phyloP scores from a whole-genome alignment of 2,113 vertebrate genomes.

The Pantherophis guttatus region DNA sequence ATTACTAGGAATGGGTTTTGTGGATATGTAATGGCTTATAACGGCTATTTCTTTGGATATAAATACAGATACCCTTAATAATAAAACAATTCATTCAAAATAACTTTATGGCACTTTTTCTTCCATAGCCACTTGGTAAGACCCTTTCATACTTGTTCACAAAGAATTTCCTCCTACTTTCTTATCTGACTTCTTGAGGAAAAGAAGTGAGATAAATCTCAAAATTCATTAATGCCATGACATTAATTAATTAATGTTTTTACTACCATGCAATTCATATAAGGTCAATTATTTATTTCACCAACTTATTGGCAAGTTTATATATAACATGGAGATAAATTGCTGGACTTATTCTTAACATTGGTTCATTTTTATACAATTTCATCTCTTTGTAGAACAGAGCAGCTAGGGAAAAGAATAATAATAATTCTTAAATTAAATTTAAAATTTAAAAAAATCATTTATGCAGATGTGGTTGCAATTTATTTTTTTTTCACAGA shows the following conservation, averaged over 20 bases:
- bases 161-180: neutral
- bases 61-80: neutral
- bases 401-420: neutral
- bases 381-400: neutral
- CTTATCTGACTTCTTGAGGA: neutral
- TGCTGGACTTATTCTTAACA: neutral
- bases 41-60: neutral
- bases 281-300: neutral
- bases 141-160: constrained; percentile 2
- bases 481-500: neutral
- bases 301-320: neutral
- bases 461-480: neutral
- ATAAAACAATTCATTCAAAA: neutral
- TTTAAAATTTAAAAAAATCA: neutral
- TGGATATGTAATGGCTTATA: neutral
- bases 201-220: neutral
- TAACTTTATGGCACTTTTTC: neutral
- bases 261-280: neutral
- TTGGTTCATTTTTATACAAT: neutral
- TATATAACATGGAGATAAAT: neutral
- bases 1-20: neutral
- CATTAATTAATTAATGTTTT: neutral
- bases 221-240: neutral
- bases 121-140: neutral
- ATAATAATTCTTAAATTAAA: neutral